A percentile compares a stretch with the other conserved stretches of the same genome.
Conservation (phyloP, 2,797 vertebrate species). For the Moxostoma hubbsi region DNA sequence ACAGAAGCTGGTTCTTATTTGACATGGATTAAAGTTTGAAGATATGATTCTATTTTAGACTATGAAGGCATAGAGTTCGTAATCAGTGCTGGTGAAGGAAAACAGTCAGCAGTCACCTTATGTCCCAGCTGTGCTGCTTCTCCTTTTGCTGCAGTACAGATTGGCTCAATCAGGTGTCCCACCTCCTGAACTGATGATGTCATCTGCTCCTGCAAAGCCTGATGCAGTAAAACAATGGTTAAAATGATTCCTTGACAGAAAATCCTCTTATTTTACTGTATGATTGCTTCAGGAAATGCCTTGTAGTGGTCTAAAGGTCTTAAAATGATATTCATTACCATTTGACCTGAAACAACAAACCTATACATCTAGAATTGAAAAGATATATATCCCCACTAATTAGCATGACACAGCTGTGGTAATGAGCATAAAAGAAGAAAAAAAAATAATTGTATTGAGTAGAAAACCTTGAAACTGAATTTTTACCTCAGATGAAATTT, state of each 20-base stretch:
- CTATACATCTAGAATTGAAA: background rate
- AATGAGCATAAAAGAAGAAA: background rate
- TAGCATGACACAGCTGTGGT: background rate
- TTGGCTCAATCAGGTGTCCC: conserved; percentile 93
- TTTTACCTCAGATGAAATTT: conserved; percentile 94
- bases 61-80: background rate
- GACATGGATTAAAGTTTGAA: background rate
- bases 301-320: background rate
- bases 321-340: background rate
- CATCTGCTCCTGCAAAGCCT: conserved; percentile 96
- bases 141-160: conserved; percentile 88
- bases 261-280: background rate
- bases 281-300: background rate
- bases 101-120: conserved; percentile 79
- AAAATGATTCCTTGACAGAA: background rate
- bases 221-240: conserved; percentile 6
- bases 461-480: background rate
- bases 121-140: conserved; percentile 96
- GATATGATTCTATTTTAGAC: background rate
- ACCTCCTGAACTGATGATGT: conserved; percentile 96
- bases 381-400: background rate
- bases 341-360: background rate
- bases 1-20: background rate
- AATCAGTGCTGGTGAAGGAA: background rate
- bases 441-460: background rate